Conservation (phyloP, 2,888 invertebrate species). For the Volucella zonaria region DNA sequence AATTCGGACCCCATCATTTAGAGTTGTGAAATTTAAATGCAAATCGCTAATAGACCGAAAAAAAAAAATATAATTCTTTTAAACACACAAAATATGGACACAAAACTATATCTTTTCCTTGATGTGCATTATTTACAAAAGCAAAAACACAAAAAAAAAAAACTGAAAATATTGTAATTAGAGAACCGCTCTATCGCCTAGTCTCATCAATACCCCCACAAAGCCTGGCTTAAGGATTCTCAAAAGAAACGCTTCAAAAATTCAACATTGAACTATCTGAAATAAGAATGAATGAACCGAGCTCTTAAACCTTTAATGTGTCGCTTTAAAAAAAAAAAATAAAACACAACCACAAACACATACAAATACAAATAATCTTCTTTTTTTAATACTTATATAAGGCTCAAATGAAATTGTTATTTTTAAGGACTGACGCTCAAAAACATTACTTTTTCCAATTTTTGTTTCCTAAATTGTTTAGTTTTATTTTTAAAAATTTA, state of each 20-base stretch:
- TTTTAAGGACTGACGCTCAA: slow-evolving; percentile 68
- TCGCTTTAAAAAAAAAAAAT: slow-evolving; percentile 17
- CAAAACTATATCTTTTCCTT: slow-evolving; percentile 64
- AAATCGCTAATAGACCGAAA: slow-evolving; percentile 12
- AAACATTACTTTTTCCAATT: slow-evolving; percentile 22
- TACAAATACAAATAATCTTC: neutral
- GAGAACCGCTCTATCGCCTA: neutral
- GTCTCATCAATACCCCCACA: slow-evolving; percentile 12
- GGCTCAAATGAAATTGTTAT: slow-evolving; percentile 46
- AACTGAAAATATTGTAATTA: no score
- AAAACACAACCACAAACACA: neutral
- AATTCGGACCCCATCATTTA: slow-evolving; percentile 73
- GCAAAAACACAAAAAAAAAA: neutral
- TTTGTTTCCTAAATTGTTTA: slow-evolving; percentile 28
- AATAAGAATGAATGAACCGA: neutral
- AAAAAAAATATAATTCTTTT: neutral
- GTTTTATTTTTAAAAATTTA: slow-evolving; percentile 25
- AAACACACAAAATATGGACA: slow-evolving; percentile 51
- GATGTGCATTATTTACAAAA: slow-evolving; percentile 73
- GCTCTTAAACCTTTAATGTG: slow-evolving; percentile 5
- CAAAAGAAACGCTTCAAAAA: slow-evolving; percentile 41
- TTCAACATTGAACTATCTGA: slow-evolving; percentile 7
- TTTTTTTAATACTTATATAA: neutral
- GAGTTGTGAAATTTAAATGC: slow-evolving; percentile 47
- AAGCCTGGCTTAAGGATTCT: slow-evolving; percentile 34